phyloP scores from a whole-genome alignment of 2,888 invertebrate genomes.

The Salticus scenicus region DNA sequence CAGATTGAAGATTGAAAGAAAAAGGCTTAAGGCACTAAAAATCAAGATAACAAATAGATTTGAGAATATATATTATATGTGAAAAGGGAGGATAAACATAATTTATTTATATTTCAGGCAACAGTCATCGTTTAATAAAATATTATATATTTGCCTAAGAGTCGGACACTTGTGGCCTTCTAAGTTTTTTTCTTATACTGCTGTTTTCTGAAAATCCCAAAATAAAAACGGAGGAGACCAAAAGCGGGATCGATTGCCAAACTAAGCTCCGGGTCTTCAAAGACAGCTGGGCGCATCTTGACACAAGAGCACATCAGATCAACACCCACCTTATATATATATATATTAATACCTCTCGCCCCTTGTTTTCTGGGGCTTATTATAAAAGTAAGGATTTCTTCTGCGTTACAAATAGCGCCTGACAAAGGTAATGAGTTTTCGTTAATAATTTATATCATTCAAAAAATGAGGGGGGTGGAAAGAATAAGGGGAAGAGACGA shows the following conservation, averaged over 20 bases:
- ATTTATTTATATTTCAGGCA: too few relatives aligned
- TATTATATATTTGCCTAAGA: neutral
- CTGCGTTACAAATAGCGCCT: conserved; percentile 57
- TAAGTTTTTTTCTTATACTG: conserved; percentile 29
- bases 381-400: conserved; percentile 62
- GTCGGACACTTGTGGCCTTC: conserved; percentile 54
- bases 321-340: conserved; percentile 32
- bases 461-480: conserved; percentile 35
- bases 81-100: too few relatives aligned
- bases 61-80: too few relatives aligned
- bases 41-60: too few relatives aligned
- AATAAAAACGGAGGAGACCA: conserved; percentile 20
- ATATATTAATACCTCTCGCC: conserved; percentile 2
- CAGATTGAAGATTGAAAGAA: neutral
- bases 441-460: conserved; percentile 70
- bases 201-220: conserved; percentile 32
- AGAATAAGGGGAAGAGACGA: conserved; percentile 25
- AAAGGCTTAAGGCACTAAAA: too few relatives aligned
- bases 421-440: conserved; percentile 68
- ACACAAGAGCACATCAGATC: conserved; percentile 50
- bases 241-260: conserved; percentile 47
- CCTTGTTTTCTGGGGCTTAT: conserved; percentile 36
- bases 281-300: conserved; percentile 65
- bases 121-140: neutral
- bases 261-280: conserved; percentile 25